Percentiles rank a stretch among this genome's conserved stretches.
phyloP scores from a whole-genome alignment of 1,140 invertebrate species.

The Campoletis sonorensis region DNA sequence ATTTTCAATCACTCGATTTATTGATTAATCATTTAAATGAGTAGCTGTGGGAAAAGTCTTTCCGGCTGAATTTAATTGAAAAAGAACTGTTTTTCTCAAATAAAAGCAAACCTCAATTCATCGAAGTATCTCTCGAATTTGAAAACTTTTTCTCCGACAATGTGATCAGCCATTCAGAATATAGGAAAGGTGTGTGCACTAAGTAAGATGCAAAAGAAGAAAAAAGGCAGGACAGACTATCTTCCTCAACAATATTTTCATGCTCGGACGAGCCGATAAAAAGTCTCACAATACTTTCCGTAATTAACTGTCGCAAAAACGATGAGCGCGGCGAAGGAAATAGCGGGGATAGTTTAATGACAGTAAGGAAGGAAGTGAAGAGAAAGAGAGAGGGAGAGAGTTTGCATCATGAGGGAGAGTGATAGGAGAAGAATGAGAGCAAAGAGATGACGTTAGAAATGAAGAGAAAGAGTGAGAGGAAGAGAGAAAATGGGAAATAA shows the following conservation, averaged over 20 bases:
- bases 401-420: conserved; percentile 43
- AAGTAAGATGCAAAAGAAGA: conserved; percentile 27
- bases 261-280: conserved; percentile 67
- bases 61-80: no score
- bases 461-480: conserved; percentile 17
- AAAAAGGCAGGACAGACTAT: conserved; percentile 45
- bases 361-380: not conserved
- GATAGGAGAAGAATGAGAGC: not conserved
- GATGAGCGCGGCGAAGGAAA: conserved; percentile 22
- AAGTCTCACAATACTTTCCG: conserved; percentile 66
- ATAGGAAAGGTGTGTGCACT: not conserved
- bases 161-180: no score
- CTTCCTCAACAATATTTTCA: conserved; percentile 66
- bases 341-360: conserved; percentile 1
- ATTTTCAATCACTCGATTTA: no score
- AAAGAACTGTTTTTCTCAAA: no score
- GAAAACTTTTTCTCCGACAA: no score
- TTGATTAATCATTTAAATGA: no score
- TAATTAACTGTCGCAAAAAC: conserved; percentile 67
- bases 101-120: no score
- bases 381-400: conserved; percentile 5
- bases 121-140: no score
- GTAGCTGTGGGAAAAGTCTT: no score
- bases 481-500: conserved; percentile 11
- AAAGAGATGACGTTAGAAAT: not conserved